phyloP scores from a whole-genome alignment of 2,113 vertebrate genomes.

The Campylomormyrus tamandua region DNA sequence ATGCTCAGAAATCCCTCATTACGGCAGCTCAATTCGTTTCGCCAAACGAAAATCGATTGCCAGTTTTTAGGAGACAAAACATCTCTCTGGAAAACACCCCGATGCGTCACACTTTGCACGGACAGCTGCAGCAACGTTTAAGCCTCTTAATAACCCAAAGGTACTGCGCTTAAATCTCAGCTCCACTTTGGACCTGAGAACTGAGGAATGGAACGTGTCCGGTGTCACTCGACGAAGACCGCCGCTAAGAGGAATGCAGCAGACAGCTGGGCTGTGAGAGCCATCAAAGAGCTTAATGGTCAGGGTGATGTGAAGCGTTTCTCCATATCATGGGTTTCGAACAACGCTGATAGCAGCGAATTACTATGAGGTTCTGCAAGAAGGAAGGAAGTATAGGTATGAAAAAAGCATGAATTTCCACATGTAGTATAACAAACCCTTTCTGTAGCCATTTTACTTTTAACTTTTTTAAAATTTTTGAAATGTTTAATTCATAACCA shows the following conservation, averaged over 20 bases:
- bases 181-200: neutral
- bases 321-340: neutral
- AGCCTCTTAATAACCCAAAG: neutral
- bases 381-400: neutral
- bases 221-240: neutral
- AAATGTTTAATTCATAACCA: neutral
- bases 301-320: neutral
- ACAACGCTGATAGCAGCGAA: neutral
- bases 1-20: neutral
- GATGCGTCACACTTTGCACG: neutral
- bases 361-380: neutral
- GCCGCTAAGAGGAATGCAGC: neutral
- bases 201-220: neutral
- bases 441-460: neutral
- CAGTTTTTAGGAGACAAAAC: neutral
- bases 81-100: neutral
- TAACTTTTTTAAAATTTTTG: neutral
- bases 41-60: slow-evolving; percentile 4
- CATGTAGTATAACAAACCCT: neutral
- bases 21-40: neutral
- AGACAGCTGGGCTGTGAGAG: neutral
- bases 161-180: neutral
- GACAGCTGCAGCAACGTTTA: neutral
- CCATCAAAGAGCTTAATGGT: neutral
- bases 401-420: neutral